Base-by-base conservation (phyloP, 2,797 vertebrate genomes). In the Onychomys leucogaster region DNA sequence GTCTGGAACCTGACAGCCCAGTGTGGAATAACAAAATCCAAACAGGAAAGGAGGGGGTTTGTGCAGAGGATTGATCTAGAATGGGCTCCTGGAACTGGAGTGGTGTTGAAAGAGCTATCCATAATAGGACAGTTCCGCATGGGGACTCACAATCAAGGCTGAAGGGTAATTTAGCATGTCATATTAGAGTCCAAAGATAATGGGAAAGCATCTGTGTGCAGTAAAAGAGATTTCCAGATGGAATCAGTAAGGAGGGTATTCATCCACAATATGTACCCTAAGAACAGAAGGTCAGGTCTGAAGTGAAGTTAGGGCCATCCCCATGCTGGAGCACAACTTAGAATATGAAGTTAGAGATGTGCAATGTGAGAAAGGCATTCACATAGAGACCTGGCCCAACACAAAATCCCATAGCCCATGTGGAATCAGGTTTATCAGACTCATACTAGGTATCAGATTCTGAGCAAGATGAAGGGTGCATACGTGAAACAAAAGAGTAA, bases 341-440 rank as follows among this genome's bases (percentile, higher is more conserved):
- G 73, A 71, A 59, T 61, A 34, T 17, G 59, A 86, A 83, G 52
- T 77, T 77, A 90, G n/a, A 83, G 17, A 32, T 86, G 11, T 67
- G 37, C 85, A 94, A 67, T 17, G 29, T 85, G 49, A 96, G 65
- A 85, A 95, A 89, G 67, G 73, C 57, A 81, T 89, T 65, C 27
- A 61, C 10, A 55, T 16, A 91, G 78, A 80, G 25, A 75, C 86
- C 61, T 3, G 52, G 6, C 63, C 90, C 49, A n/a, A 61, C 25
- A 46, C 37, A n/a, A 67, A 82, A 25, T 37, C 11, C 32, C 67
- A 87, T 49, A 90, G 52, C 25, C 59, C 82, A 82, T 46, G 76
- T 77, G 32, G 61, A 83, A 49, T 63, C 37, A 83, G 23, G 37
- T 80, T 57, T 85, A 37, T 41, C 37, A 80, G 21, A 87, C 71